Evolutionary conservation across 2,797 vertebrate species (phyloP), one percentile per base, ranked within the genome.

Genomic region (Anguilla pacifica): DNA sequence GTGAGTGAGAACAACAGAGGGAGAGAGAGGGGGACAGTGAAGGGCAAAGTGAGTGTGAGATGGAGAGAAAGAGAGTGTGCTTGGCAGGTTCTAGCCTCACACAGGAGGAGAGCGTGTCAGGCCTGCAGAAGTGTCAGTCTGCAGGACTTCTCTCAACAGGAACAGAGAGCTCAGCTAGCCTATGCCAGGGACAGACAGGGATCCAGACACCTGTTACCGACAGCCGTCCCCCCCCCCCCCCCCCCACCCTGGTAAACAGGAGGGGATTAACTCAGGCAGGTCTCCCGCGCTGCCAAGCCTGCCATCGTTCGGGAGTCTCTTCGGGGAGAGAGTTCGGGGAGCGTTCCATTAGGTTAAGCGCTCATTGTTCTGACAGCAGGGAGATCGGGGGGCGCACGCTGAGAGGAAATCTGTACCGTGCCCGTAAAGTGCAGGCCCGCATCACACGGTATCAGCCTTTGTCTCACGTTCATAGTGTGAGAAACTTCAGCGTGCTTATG

Each of bases 131-230:
- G 77, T 81, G 43, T 81, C 77, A 81, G 77, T 49, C 43, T 81
- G 77, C 43, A 81, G 77, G 77, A 81, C 77, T 81, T 81, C 77
- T 43, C 43, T 22, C 43, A 6, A 51, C 77, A n/a, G 77, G 77
- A 81, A 81, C 77, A 81, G 77, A 81, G 77, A 35, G 77, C 77
- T 81, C 77, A 28, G 43, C 43, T 49, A 2, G 77, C 19, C 77
- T 51, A 11, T n/a, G 53, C 84, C 84, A 85, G 57, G 51, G 55
- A 85, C 55, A 85, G 55, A 59, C 85, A 86, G 64, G 13, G 85
- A 19, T 86, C 64, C 85, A 86, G 85, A 53, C 85, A 86, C 85
- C 85, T 86, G 85, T 74, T 86, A 74, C 64, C 25, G 28, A 86
- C 85, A 86, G 85, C 85, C 85, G 46, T 31, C 85, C 85, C 67